Evolutionary conservation across 2,888 invertebrate species (phyloP).

Genomic region (Troglohyphantes excavatus): DNA sequence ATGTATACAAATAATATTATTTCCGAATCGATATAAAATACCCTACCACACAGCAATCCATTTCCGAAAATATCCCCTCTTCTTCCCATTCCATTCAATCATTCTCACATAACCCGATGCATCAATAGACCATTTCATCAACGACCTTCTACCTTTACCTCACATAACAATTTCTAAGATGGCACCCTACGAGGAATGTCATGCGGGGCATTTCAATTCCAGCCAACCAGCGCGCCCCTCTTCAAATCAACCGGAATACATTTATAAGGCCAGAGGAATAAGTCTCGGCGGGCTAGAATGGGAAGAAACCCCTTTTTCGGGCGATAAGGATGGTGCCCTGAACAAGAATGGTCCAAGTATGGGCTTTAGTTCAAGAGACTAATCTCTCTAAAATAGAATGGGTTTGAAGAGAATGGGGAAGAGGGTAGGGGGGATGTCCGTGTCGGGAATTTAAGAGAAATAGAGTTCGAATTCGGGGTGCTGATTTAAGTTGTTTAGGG

Average conservation of each 20-base stretch:
- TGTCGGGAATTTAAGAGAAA: conserved; percentile 29
- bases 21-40: too few relatives aligned
- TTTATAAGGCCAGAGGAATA: conserved; percentile 18
- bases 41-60: too few relatives aligned
- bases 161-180: not conserved
- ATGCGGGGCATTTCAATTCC: conserved; percentile 45
- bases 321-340: not conserved
- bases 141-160: not conserved
- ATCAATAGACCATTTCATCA: too few relatives aligned
- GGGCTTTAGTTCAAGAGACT: conserved; percentile 3
- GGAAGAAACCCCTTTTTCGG: not conserved
- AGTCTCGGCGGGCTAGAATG: too few relatives aligned
- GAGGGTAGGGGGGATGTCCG: not conserved
- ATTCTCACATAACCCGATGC: too few relatives aligned
- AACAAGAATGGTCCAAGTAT: conserved; percentile 6
- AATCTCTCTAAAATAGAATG: conserved; percentile 53
- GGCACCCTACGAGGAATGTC: conserved; percentile 1
- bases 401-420: conserved; percentile 21
- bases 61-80: too few relatives aligned
- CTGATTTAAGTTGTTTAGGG: conserved; percentile 17
- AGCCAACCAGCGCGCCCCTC: conserved; percentile 12
- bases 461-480: not conserved
- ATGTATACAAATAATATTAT: too few relatives aligned
- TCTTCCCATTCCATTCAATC: too few relatives aligned
- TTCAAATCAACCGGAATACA: conserved; percentile 7